Evolutionary conservation across 2,113 vertebrate genomes (phyloP), one percentile per base, ranked within the genome.

Genomic region (Oxyura jamaicensis): DNA sequence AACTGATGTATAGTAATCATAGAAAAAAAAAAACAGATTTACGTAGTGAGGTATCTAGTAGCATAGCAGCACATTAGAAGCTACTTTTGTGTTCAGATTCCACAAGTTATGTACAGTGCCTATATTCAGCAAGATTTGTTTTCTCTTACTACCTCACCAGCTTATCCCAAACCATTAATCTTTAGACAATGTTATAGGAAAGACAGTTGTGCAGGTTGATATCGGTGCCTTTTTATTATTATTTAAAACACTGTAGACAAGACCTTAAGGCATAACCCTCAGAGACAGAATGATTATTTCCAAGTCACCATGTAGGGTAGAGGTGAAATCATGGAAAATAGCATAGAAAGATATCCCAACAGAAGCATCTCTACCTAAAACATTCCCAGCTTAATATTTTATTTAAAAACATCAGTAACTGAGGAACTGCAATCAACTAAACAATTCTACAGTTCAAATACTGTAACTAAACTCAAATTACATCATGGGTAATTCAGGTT

Each of bases 221-320:
- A 31, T 2, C 22, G 0, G 1, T 46, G 29, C 29, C 21, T 68
- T 74, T 42, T 29, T 50, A 66, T 31, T 16, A 25, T 11, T 35
- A 36, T 62, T 36, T 62, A 25, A 63, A 28, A 33, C 8, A 25
- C 6, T 52, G 29, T 1, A 66, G 13, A 29, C 19, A 58, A 73
- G 35, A 46, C 15, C n/a, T 48, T 0, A 10, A 73, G 18, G 18
- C 35, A 31, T 9, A 68, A 21, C 41, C 23, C 23, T 18, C 2
- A 77, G 10, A 60, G 42, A 76, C 20, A 66, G 35, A 72, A 42
- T 21, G 46, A 21, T 68, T 69, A 55, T 26, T 87, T 68, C 36
- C 35, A 53, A 58, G 55, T 59, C 42, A 41, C 26, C 1, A 1
- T 29, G 28, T 22, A 1, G 1, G 13, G 15, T 31, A 35, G 55